Evolutionary conservation across 2,888 invertebrate species (phyloP), one percentile per base, ranked within the genome.

Genomic region (Heterodera filipjevi): DNA sequence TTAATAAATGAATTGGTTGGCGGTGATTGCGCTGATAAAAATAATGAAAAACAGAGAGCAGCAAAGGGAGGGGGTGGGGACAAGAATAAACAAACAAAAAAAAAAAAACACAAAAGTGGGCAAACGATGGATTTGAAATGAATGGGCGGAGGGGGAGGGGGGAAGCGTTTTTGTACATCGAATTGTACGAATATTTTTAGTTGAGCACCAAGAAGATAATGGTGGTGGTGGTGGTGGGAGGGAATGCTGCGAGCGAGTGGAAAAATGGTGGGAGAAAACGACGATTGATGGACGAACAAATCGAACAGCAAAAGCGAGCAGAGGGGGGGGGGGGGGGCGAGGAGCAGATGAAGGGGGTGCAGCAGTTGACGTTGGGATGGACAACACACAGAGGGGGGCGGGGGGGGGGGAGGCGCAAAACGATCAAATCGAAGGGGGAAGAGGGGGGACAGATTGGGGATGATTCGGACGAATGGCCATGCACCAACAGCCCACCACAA

Each of bases 181-280:
- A 73, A 73, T 73, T 73, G 46, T 73, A 73, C 59, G 46, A 73
- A 53, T 72, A 30, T 33, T 73, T 49, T 73, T 33, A 22, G 72
- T 72, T 30, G 49, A 14, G 27, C 39, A 46, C 46, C 44, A 59
- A 49, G 49, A 19, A 19, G 68, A 68, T 33, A 32, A 68, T 35
- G 68, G 33, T 19, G 66, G 8, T 66, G 53, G 53, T 66, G 49
- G 73, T 46, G 73, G 53, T 73, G 74, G 49, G 16, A 22, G 30
- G 53, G 30, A 74, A 49, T 30, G 46, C 49, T 12, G 49, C 8
- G 12, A 44, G 44, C 49, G 49, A 33, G 53, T 35, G 19, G n/a
- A 46, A 46, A 35, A 73, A 30, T 19, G n/a, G 44, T 19, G n/a
- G 44, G 46, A 30, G 46, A 49, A 35, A 53, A 44, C 73, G 44